These are phyloP conservation scores for Aporophyla lueneburgensis DNA, from an alignment of 2,888 invertebrate species.

Conservation along the genomic window DNA sequence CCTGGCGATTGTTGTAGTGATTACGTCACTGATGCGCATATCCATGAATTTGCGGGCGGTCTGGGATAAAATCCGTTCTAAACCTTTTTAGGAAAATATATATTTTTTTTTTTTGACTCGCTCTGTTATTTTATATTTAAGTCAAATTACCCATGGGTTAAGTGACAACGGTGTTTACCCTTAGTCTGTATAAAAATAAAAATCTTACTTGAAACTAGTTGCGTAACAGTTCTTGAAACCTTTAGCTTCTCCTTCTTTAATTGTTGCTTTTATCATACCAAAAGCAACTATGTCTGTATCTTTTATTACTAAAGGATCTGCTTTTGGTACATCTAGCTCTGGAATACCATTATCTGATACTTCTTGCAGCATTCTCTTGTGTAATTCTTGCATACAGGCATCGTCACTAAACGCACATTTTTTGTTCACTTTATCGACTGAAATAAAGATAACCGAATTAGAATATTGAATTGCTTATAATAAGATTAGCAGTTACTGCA, in stretches of 20 bases:
- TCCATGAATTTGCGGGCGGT: no score
- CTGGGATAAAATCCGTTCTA: no score
- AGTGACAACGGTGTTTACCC: no score
- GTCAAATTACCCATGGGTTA: no score
- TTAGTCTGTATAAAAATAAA: not conserved
- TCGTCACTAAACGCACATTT: constrained; percentile 43
- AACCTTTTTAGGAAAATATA: no score
- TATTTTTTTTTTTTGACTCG: no score
- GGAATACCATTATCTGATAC: constrained; percentile 43
- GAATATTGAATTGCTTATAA: not conserved
- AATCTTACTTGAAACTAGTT: constrained; percentile 42
- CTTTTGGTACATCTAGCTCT: constrained; percentile 40
- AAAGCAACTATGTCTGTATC: constrained; percentile 7
- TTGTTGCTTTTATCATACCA: constrained; percentile 36
- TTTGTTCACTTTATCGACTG: constrained; percentile 35
- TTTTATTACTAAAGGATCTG: constrained; percentile 42
- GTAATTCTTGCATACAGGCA: constrained; percentile 21
- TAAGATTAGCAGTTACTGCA: not conserved
- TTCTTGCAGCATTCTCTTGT: not conserved
- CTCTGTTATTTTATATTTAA: no score
- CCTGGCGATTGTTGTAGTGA: no score
- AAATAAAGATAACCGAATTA: constrained; percentile 18
- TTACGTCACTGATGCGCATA: no score
- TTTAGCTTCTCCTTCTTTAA: constrained; percentile 36
- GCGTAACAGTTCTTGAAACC: constrained; percentile 48